Evolutionary conservation across 2,888 invertebrate genomes (phyloP).

Genomic region (Steinernema hermaphroditum): DNA sequence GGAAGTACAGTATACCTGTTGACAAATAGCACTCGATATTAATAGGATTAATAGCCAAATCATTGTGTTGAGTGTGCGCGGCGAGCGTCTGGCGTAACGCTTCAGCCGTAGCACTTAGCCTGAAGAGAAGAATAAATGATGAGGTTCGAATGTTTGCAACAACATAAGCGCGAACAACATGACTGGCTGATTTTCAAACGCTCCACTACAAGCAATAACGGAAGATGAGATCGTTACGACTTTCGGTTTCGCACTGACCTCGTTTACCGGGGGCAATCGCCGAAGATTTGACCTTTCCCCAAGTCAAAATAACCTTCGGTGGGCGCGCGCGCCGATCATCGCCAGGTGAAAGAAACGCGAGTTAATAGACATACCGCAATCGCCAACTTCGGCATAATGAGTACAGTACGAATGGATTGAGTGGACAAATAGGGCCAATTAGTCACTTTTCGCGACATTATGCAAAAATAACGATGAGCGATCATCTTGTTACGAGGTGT

Average conservation of each 20-base stretch:
- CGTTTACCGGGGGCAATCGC: constrained; percentile 31
- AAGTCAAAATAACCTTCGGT: constrained; percentile 31
- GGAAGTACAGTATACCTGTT: constrained; percentile 19
- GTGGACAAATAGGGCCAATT: constrained; percentile 4
- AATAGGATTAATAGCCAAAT: constrained; percentile 25
- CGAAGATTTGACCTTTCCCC: constrained; percentile 31
- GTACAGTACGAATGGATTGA: neutral
- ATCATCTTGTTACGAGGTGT: neutral
- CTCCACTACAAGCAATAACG: constrained; percentile 21
- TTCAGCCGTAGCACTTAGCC: constrained; percentile 12
- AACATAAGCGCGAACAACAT: constrained; percentile 19
- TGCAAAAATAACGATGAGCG: neutral
- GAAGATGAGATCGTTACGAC: constrained; percentile 31
- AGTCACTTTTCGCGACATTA: neutral
- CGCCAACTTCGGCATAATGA: constrained; percentile 9
- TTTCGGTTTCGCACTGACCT: constrained; percentile 28
- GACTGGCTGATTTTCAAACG: constrained; percentile 17
- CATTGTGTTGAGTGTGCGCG: constrained; percentile 19
- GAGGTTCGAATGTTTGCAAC: constrained; percentile 16
- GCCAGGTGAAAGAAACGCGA: constrained; percentile 30
- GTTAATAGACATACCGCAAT: constrained; percentile 31
- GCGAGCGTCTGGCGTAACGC: constrained; percentile 23
- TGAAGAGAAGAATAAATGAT: neutral
- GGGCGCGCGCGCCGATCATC: constrained; percentile 29
- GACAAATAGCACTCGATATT: constrained; percentile 22